Evolutionary conservation across 2,888 invertebrate genomes (phyloP).

Genomic region (Rhamphomyia laevipes): DNA sequence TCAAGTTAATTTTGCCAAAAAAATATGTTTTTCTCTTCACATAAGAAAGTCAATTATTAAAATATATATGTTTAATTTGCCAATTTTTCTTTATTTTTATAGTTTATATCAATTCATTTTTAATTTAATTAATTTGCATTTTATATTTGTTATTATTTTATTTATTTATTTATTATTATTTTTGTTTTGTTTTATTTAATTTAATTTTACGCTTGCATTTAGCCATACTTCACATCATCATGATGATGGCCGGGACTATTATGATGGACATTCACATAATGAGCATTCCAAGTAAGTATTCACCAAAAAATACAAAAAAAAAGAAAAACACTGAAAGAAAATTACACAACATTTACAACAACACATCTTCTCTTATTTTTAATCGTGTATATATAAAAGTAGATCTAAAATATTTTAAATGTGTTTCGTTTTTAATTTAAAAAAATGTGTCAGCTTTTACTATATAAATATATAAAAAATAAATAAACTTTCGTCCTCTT

Average conservation of each 20-base stretch:
- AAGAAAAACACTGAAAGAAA: not conserved
- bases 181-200: conserved; percentile 8
- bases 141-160: not conserved
- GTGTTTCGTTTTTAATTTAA: conserved; percentile 5
- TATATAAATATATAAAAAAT: too few relatives aligned
- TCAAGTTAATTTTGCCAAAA: too few relatives aligned
- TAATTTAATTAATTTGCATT: too few relatives aligned
- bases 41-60: not conserved
- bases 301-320: not conserved
- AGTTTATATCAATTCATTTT: too few relatives aligned
- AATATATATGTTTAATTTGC: not conserved
- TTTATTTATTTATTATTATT: conserved; percentile 12
- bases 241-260: conserved; percentile 25
- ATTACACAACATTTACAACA: not conserved
- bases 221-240: conserved; percentile 24
- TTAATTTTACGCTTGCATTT: conserved; percentile 24
- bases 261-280: conserved; percentile 25
- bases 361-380: not conserved
- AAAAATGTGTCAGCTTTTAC: not conserved
- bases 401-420: conserved; percentile 6
- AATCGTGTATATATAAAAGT: not conserved
- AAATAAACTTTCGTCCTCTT: too few relatives aligned
- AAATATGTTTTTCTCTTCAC: not conserved
- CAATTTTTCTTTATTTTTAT: not conserved
- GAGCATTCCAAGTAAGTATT: conserved; percentile 25